A percentile compares a stretch with the other conserved stretches of the same genome.
phyloP scores from a whole-genome alignment of 2,797 vertebrate genomes.

The Macrochelys suwanniensis region DNA sequence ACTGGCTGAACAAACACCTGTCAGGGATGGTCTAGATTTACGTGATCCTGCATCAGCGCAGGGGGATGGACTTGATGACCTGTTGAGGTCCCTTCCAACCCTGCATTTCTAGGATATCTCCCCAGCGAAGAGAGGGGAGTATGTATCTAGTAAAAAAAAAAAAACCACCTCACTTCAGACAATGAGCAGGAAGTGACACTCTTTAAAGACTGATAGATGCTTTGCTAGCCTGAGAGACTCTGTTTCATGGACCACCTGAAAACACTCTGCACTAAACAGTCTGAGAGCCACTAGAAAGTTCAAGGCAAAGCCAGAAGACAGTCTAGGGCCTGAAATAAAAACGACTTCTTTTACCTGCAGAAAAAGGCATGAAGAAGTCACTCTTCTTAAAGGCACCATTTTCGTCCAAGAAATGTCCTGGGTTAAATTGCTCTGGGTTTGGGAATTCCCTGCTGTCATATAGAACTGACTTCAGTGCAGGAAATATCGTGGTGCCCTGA shows the following conservation, averaged over 20 bases:
- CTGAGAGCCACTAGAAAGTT: neutral
- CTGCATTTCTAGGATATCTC: neutral
- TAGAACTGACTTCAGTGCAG: conserved; percentile 69
- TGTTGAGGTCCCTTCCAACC: neutral
- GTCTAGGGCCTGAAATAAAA: neutral
- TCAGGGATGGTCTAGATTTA: neutral
- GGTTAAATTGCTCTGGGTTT: conserved; percentile 80
- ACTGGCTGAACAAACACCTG: neutral
- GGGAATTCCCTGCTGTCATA: conserved; percentile 78
- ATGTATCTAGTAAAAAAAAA: neutral
- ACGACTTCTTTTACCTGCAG: conserved; percentile 74
- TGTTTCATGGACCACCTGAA: neutral
- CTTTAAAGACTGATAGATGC: neutral
- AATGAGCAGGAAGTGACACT: neutral
- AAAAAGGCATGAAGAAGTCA: conserved; percentile 80
- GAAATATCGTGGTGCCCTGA: conserved; percentile 77
- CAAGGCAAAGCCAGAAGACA: neutral
- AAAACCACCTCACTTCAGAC: neutral
- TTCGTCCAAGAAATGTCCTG: conserved; percentile 81
- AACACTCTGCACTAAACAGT: neutral
- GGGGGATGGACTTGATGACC: neutral
- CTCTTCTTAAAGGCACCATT: conserved; percentile 80
- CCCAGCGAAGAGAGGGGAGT: neutral
- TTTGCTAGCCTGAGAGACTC: neutral
- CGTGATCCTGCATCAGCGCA: no score